These are phyloP conservation scores for Dolichotis patagonum DNA, from an alignment of 2,113 vertebrate genomes.

Conservation along the genomic window DNA sequence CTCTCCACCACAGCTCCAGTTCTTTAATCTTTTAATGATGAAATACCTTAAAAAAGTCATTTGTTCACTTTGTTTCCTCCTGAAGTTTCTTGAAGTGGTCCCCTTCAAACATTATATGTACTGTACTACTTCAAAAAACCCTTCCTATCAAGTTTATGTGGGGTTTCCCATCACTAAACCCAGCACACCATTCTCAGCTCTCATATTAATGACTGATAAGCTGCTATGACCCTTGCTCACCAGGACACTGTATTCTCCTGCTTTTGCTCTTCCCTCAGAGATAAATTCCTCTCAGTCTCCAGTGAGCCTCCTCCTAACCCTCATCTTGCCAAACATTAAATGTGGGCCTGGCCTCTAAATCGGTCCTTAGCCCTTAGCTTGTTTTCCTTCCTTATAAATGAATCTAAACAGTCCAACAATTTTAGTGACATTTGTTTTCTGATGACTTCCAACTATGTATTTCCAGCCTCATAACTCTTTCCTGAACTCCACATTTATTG, in stretches of 20 bases:
- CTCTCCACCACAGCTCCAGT: neutral
- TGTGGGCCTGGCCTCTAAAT: neutral
- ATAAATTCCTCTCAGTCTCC: neutral
- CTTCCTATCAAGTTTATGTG: neutral
- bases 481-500: neutral
- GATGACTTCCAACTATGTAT: neutral
- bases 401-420: neutral
- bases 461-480: neutral
- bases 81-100: neutral
- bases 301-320: neutral
- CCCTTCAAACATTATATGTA: neutral
- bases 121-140: neutral
- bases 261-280: neutral
- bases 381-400: neutral
- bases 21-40: neutral
- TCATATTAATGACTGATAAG: neutral
- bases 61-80: neutral
- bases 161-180: fast-evolving
- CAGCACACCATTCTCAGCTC: neutral
- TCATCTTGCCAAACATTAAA: neutral
- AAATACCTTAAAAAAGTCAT: neutral
- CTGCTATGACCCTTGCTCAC: neutral
- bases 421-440: neutral
- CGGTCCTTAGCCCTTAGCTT: neutral
- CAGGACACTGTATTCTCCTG: neutral